Evolutionary conservation across 2,113 vertebrate species (phyloP).

Genomic region (Smithornis capensis): DNA sequence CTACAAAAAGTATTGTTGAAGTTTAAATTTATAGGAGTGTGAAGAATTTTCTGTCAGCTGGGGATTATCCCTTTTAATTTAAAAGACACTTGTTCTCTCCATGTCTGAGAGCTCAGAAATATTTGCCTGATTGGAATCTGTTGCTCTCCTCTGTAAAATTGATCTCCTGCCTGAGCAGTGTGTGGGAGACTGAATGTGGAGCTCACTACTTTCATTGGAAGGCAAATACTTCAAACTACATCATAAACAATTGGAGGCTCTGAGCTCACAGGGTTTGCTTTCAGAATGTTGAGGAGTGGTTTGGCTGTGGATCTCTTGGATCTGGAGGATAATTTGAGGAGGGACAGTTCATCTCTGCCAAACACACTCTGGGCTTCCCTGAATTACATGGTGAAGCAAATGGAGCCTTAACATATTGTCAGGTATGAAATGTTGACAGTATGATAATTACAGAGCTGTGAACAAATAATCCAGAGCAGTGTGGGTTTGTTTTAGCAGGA

Average conservation of each 20-base stretch:
- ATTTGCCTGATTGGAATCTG: conserved; percentile 36
- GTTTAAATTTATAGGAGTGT: conserved; percentile 14
- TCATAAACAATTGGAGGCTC: not conserved
- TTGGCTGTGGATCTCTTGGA: not conserved
- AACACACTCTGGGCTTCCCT: not conserved
- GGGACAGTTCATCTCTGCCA: not conserved
- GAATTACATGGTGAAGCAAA: not conserved
- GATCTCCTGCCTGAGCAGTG: not conserved
- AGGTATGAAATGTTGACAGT: conserved; percentile 17
- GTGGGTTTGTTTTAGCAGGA: not conserved
- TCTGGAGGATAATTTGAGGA: not conserved
- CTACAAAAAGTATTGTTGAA: not conserved
- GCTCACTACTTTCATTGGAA: not conserved
- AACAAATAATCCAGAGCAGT: conserved; percentile 18
- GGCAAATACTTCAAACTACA: not conserved
- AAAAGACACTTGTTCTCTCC: not conserved
- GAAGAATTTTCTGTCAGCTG: conserved; percentile 38
- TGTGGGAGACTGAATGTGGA: not conserved
- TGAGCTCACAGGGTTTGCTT: not conserved
- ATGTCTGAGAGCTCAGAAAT: conserved; percentile 11
- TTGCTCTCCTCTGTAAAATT: not conserved
- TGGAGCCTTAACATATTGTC: not conserved
- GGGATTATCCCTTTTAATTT: conserved; percentile 45
- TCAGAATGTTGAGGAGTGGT: not conserved
- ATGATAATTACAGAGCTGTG: not conserved